phyloP scores from a whole-genome alignment of 2,888 invertebrate genomes.

The Nomada ferruginata region DNA sequence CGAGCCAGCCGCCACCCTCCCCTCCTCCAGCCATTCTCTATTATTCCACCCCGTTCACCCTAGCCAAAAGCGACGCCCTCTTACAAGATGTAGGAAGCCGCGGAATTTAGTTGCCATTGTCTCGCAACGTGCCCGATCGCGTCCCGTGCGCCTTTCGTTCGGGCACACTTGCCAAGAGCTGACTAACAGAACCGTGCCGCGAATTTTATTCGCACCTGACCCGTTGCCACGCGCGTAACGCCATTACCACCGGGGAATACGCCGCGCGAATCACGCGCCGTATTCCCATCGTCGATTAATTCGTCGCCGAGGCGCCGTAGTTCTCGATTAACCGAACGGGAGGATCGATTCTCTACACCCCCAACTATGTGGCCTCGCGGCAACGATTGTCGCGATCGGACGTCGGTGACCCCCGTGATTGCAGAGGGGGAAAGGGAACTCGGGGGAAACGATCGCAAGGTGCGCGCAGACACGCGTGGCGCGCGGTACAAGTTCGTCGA shows the following conservation, averaged over 20 bases:
- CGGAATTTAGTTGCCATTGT: constrained; percentile 82
- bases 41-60: constrained; percentile 19
- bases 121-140: constrained; percentile 80
- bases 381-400: background rate
- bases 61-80: constrained; percentile 61
- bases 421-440: background rate
- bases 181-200: constrained; percentile 78
- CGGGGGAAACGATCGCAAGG: background rate
- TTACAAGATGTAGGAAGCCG: constrained; percentile 68
- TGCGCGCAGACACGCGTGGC: background rate
- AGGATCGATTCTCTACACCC: background rate
- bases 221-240: constrained; percentile 62
- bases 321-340: background rate
- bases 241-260: constrained; percentile 18
- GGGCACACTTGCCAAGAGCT: constrained; percentile 79
- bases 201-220: constrained; percentile 77
- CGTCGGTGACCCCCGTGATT: background rate
- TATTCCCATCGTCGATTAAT: background rate
- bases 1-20: constrained; percentile 1
- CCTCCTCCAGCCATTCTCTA: background rate
- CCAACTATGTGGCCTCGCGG: background rate
- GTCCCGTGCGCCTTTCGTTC: constrained; percentile 69
- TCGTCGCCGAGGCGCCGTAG: background rate
- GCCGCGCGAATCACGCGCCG: constrained; percentile 1
- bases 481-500: background rate